A percentile compares a stretch with the other conserved stretches of the same genome.
These are phyloP conservation scores for Mastacembelus armatus DNA, from an alignment of 2,797 vertebrate genomes.

Conservation along the genomic window DNA sequence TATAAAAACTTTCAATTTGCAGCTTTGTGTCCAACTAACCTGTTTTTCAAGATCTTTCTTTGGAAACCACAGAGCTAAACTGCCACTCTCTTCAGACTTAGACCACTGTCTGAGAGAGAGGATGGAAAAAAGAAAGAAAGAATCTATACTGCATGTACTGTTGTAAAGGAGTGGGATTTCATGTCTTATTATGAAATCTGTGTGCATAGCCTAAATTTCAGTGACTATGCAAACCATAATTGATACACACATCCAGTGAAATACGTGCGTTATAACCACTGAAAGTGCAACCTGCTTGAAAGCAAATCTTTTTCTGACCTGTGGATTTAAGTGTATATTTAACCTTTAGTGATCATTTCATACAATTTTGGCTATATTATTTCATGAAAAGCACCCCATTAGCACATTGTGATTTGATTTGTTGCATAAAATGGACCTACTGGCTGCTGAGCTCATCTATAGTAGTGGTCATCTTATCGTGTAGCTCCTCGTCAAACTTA, in stretches of 20 bases:
- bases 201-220: too few species aligned
- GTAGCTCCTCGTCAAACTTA: constrained; percentile 92
- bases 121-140: neutral
- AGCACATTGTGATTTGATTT: neutral
- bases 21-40: constrained; percentile 78
- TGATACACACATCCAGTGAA: too few species aligned
- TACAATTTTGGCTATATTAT: neutral
- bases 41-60: constrained; percentile 93
- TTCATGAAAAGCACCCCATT: neutral
- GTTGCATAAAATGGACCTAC: constrained; percentile 76
- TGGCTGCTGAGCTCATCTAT: constrained; percentile 95
- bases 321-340: neutral
- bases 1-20: neutral
- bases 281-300: too few species aligned
- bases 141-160: too few species aligned
- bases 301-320: too few species aligned
- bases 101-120: constrained; percentile 88
- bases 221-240: too few species aligned
- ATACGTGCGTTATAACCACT: too few species aligned
- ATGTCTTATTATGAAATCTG: too few species aligned
- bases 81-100: constrained; percentile 89
- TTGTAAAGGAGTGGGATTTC: too few species aligned
- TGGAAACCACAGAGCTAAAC: constrained; percentile 89
- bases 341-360: neutral
- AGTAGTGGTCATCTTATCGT: constrained; percentile 94